These are phyloP conservation scores for Tupaia tana DNA, from an alignment of 2,113 vertebrate species.

Conservation along the genomic window DNA sequence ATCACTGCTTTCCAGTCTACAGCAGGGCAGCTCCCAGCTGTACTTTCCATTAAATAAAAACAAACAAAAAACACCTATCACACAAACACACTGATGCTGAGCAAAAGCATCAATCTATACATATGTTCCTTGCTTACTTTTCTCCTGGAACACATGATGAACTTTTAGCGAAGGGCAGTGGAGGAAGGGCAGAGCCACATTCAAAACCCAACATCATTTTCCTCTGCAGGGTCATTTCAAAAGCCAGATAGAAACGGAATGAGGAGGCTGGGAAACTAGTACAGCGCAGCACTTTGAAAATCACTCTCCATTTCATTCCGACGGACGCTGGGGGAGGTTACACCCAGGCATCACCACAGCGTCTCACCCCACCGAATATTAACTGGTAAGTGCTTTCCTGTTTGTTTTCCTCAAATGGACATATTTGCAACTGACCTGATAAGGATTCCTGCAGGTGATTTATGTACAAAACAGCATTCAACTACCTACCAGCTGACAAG, in stretches of 20 bases:
- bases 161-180: constrained; percentile 77
- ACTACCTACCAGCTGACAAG: constrained; percentile 39
- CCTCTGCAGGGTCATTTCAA: constrained; percentile 80
- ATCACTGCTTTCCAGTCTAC: constrained; percentile 70
- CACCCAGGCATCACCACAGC: constrained; percentile 63
- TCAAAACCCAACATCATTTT: constrained; percentile 77
- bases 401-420: constrained; percentile 62
- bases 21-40: constrained; percentile 66
- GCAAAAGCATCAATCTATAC: constrained; percentile 81
- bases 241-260: constrained; percentile 77
- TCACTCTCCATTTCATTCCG: constrained; percentile 72
- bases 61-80: constrained; percentile 51
- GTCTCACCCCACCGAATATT: constrained; percentile 62
- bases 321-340: constrained; percentile 56
- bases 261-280: constrained; percentile 71
- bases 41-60: constrained; percentile 78
- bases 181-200: constrained; percentile 64
- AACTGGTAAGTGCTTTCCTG: constrained; percentile 79
- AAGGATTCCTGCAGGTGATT: constrained; percentile 37
- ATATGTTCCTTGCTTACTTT: constrained; percentile 79
- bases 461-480: constrained; percentile 56
- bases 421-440: constrained; percentile 27
- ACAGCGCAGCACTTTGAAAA: constrained; percentile 69
- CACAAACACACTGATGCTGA: constrained; percentile 28
- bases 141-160: constrained; percentile 67